phyloP scores from a whole-genome alignment of 30 jellyfish, hydroid and myxozoan genomes.

The Sanderia malayensis region DNA sequence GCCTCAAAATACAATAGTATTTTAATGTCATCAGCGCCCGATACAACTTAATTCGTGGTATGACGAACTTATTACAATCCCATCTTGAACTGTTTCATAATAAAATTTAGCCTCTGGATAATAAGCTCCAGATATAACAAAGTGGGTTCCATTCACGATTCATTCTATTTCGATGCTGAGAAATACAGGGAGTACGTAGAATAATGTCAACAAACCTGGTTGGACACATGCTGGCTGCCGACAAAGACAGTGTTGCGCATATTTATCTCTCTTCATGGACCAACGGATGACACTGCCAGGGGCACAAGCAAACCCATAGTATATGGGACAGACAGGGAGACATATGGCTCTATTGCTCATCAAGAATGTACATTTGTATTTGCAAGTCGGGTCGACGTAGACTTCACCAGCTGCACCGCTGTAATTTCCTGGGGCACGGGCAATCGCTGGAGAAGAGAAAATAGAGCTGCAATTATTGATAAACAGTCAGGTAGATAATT shows the following conservation, averaged over 20 bases:
- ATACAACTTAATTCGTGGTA: no score
- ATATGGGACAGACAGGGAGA: slow-evolving; percentile 64
- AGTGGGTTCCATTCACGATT: no score
- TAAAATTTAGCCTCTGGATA: no score
- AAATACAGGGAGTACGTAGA: no score
- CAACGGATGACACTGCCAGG: slow-evolving; percentile 54
- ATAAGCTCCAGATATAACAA: no score
- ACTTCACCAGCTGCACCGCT: slow-evolving; percentile 45
- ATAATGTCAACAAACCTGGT: slow-evolving; percentile 1
- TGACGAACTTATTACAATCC: no score
- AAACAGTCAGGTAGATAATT: no score
- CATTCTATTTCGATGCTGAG: no score
- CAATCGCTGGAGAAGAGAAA: slow-evolving; percentile 28
- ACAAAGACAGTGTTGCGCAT: slow-evolving; percentile 48
- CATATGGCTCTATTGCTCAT: slow-evolving; percentile 54
- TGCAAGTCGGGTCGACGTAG: slow-evolving; percentile 64
- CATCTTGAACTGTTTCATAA: no score
- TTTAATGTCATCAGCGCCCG: no score
- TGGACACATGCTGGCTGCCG: slow-evolving; percentile 50
- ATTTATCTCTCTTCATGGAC: slow-evolving; percentile 32
- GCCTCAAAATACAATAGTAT: no score
- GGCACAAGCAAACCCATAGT: slow-evolving; percentile 67
- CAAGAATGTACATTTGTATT: slow-evolving; percentile 58
- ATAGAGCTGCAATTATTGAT: no score
- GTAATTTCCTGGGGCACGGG: slow-evolving; percentile 60